Base-by-base conservation (phyloP, 2,113 vertebrate genomes). In the Procavia capensis region DNA sequence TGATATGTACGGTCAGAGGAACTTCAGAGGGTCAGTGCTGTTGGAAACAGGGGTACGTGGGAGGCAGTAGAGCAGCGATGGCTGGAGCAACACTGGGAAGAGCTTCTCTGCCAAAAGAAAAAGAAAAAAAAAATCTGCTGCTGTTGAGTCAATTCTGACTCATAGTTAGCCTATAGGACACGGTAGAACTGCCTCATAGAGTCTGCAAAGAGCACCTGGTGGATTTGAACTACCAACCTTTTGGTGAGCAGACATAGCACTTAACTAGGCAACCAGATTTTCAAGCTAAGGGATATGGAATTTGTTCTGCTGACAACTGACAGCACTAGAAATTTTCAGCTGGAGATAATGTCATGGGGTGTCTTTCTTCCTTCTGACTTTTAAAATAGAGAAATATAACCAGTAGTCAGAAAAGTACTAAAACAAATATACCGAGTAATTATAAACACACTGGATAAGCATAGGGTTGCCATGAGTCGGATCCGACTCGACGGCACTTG, bases 351-450 rank as follows among this genome's bases (percentile, higher is more conserved):
- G 0, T 63, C 19, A 59, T 31, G 81, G 9, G 4, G 54, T 86
- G 88, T 68, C 22, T 91, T 85, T 83, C 3, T 80, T 64, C 29
- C 43, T 61, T 13, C 54, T 75, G 22, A 11, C 45, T 34, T 36
- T 20, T 3, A 74, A 74, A 41, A 50, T 47, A 63, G 29, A 91
- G 25, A 76, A 79, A 36, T 89, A 50, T 5, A 70, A 87, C 4
- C 34, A 24, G 39, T 8, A 6, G 25, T 80, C 54, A 88, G 75
- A 45, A 91, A 85, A 76, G 43, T 25, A 66, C 10, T 63, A 31
- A 93, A 95, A 78, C 31, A 92, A 84, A 74, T 43, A 83, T 25
- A 31, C 39, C 24, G 5, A n/a, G n/a, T n/a, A n/a, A n/a, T n/a
- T n/a, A n/a, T n/a, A n/a, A n/a, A n/a, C n/a, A n/a, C n/a, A n/a